phyloP scores from a whole-genome alignment of 2,113 vertebrate species.

The Hippolais icterina region DNA sequence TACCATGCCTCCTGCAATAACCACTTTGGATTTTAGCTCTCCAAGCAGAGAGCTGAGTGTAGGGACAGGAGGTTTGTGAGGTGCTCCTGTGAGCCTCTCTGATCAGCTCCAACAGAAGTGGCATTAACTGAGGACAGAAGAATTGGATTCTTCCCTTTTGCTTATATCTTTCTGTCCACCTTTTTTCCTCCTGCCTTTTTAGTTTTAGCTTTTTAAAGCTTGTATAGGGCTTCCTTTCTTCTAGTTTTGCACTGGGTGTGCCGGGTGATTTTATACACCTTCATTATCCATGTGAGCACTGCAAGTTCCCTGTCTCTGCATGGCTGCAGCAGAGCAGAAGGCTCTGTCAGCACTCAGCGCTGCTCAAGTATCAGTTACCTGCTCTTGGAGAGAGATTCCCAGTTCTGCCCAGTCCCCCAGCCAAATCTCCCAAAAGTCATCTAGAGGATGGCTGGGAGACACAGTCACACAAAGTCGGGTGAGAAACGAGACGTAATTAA shows the following conservation, averaged over 20 bases:
- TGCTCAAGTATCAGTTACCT: background rate
- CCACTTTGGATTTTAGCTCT: background rate
- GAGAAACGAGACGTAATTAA: background rate
- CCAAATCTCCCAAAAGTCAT: background rate
- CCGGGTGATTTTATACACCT: background rate
- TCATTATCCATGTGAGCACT: background rate
- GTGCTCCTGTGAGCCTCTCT: background rate
- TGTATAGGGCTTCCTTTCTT: background rate
- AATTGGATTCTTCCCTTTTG: background rate
- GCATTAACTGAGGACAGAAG: background rate
- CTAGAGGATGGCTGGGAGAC: background rate
- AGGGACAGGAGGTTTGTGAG: background rate
- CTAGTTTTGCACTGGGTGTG: fast-evolving
- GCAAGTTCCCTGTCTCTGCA: background rate
- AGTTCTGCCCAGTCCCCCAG: background rate
- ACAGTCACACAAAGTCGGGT: background rate
- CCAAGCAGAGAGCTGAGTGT: background rate
- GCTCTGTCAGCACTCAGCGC: background rate
- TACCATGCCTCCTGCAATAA: fast-evolving
- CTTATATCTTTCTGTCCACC: background rate
- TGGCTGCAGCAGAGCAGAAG: background rate
- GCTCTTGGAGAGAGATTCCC: background rate
- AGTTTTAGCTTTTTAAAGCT: background rate
- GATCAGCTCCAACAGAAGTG: background rate
- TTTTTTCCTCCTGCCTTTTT: background rate